phyloP scores from a whole-genome alignment of 2,888 invertebrate species.

The Phlogophora meticulosa region DNA sequence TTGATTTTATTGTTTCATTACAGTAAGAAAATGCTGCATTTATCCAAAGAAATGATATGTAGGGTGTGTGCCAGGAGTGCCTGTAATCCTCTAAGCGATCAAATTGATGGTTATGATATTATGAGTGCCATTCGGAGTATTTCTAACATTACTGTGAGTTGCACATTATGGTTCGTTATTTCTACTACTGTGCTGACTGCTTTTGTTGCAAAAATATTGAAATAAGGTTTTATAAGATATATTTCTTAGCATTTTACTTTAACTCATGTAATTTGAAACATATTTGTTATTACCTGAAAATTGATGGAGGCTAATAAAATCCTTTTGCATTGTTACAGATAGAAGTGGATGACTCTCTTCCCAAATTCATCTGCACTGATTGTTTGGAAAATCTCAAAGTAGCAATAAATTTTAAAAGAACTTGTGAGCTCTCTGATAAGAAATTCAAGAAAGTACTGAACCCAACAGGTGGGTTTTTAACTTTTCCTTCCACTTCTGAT shows the following conservation, averaged over 20 bases:
- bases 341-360: slow-evolving; percentile 82
- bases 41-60: slow-evolving; percentile 84
- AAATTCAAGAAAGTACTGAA: slow-evolving; percentile 84
- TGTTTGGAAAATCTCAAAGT: slow-evolving; percentile 82
- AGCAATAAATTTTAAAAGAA: slow-evolving; percentile 82
- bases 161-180: neutral
- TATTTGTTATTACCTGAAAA: no score
- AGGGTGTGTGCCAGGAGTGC: slow-evolving; percentile 85
- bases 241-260: neutral
- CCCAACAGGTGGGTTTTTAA: slow-evolving; percentile 78
- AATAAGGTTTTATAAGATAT: no score
- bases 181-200: neutral
- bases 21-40: slow-evolving; percentile 75
- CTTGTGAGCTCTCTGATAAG: slow-evolving; percentile 83
- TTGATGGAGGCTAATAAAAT: neutral
- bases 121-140: slow-evolving; percentile 82
- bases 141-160: slow-evolving; percentile 84
- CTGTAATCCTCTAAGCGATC: slow-evolving; percentile 81
- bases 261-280: no score
- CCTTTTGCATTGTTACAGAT: slow-evolving; percentile 75
- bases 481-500: neutral
- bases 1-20: slow-evolving; percentile 35
- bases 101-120: slow-evolving; percentile 81
- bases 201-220: slow-evolving; percentile 4
- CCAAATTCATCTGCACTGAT: slow-evolving; percentile 85